Percentiles rank a stretch among this genome's conserved stretches.
These are phyloP conservation scores for Amphiprion clarkii DNA, from an alignment of 2,797 vertebrate genomes.

Conservation along the genomic window DNA sequence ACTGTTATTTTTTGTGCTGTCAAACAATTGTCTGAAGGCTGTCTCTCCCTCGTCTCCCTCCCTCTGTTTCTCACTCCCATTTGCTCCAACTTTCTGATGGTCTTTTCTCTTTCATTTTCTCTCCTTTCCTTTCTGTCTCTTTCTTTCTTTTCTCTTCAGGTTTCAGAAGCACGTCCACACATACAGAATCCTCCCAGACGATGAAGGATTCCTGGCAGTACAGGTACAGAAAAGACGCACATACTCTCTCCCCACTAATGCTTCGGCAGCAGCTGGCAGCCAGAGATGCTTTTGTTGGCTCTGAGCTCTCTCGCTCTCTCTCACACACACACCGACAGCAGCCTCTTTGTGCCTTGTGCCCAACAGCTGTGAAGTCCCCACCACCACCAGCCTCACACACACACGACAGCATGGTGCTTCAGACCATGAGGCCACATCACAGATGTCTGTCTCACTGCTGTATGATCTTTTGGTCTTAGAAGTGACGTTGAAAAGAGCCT, in stretches of 20 bases:
- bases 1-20: neutral
- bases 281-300: conserved; percentile 76
- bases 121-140: neutral
- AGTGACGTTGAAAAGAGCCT: neutral
- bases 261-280: conserved; percentile 78
- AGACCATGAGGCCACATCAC: conserved; percentile 41
- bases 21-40: neutral
- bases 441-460: conserved; percentile 43
- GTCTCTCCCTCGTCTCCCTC: neutral
- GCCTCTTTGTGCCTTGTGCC: conserved; percentile 75
- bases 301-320: conserved; percentile 24
- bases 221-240: conserved; percentile 85
- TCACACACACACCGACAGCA: conserved; percentile 62
- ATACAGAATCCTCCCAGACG: conserved; percentile 95
- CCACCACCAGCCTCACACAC: conserved; percentile 39
- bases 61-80: neutral
- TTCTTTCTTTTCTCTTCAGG: conserved; percentile 74
- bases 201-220: conserved; percentile 94
- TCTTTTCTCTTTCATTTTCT: neutral
- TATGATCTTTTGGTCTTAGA: conserved; percentile 20
- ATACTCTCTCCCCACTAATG: conserved; percentile 27
- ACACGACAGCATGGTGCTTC: conserved; percentile 31
- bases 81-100: neutral
- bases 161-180: conserved; percentile 99
- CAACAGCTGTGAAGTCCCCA: conserved; percentile 78